phyloP scores from a whole-genome alignment of 64 coral and sea anemone genomes.

The Exaiptasia diaphana region DNA sequence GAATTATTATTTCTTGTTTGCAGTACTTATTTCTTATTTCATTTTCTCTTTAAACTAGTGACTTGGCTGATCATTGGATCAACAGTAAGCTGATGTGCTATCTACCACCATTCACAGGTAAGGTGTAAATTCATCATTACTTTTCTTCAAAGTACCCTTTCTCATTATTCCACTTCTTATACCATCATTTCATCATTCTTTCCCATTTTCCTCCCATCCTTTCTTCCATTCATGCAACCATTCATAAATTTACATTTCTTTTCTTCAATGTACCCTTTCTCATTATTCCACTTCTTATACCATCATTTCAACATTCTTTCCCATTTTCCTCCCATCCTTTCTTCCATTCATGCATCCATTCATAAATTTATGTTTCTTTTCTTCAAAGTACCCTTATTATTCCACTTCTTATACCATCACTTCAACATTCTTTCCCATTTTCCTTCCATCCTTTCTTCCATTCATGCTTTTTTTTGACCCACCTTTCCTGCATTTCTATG shows the following conservation, averaged over 20 bases:
- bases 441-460: neutral
- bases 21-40: neutral
- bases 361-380: neutral
- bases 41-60: conserved; percentile 31
- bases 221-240: neutral
- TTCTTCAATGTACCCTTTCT: neutral
- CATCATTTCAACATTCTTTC: neutral
- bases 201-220: neutral
- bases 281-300: neutral
- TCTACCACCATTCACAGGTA: conserved; percentile 78
- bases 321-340: neutral
- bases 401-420: neutral
- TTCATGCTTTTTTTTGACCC: neutral
- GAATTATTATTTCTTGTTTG: neutral
- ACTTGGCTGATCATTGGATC: conserved; percentile 85
- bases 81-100: conserved; percentile 88
- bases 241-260: neutral
- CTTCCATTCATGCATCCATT: neutral
- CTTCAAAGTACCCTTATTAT: neutral
- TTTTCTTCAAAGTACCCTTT: neutral
- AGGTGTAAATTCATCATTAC: no score
- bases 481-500: neutral
- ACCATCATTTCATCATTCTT: neutral
- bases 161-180: neutral
- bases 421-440: neutral